These are phyloP conservation scores for Poeciliopsis turneri DNA, from an alignment of 2,797 vertebrate species.

Conservation along the genomic window DNA sequence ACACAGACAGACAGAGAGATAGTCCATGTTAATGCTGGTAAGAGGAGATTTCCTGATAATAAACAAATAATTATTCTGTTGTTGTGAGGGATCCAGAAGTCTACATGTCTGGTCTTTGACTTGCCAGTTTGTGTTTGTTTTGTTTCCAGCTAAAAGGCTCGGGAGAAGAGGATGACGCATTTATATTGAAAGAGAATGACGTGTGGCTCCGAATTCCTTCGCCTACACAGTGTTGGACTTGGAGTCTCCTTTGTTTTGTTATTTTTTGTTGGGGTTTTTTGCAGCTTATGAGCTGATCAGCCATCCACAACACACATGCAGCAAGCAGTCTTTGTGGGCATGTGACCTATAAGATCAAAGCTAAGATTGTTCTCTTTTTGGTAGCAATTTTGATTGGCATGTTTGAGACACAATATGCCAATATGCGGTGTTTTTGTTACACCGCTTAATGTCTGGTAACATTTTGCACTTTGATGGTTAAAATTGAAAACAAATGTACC, in stretches of 20 bases:
- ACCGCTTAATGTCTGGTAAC: background rate
- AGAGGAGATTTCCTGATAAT: background rate
- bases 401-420: background rate
- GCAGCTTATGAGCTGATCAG: background rate
- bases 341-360: background rate
- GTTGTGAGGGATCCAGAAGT: slow-evolving; percentile 1
- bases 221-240: background rate
- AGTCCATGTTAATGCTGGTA: background rate
- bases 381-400: background rate
- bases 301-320: background rate
- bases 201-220: slow-evolving; percentile 9
- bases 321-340: background rate
- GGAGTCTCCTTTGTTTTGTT: slow-evolving; percentile 15
- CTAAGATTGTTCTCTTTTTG: background rate
- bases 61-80: background rate
- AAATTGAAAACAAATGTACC: background rate
- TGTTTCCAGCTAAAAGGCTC: slow-evolving; percentile 5
- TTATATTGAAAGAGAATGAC: slow-evolving; percentile 6
- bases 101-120: slow-evolving; percentile 1
- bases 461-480: background rate
- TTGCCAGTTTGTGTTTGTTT: slow-evolving; percentile 5
- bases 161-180: slow-evolving; percentile 14
- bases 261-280: background rate
- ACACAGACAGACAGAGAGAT: background rate
- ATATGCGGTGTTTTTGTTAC: background rate